Conservation (phyloP, 2,113 vertebrate species). For the Thalassarche chlororhynchos region DNA sequence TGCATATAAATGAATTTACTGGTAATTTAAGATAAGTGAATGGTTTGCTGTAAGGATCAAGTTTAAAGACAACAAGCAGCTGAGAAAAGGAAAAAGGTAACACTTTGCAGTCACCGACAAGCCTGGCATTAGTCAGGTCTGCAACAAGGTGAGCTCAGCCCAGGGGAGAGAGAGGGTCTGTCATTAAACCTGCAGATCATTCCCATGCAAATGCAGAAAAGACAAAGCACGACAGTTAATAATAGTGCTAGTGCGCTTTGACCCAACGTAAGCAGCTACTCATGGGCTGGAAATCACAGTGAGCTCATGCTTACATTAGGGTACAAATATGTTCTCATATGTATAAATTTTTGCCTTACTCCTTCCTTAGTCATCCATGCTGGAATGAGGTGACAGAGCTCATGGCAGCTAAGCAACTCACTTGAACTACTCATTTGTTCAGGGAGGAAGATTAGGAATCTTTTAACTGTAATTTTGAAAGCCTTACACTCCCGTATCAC, state of each 20-base stretch:
- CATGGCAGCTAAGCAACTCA: neutral
- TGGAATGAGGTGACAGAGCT: neutral
- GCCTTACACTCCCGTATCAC: neutral
- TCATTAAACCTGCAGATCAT: neutral
- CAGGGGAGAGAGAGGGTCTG: neutral
- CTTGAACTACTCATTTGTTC: neutral
- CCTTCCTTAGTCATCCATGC: neutral
- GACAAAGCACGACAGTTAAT: neutral
- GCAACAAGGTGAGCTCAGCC: neutral
- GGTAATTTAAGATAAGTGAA: neutral
- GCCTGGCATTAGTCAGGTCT: neutral
- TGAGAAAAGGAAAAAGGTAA: neutral
- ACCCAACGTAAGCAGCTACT: rapidly evolving
- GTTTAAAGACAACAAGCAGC: neutral
- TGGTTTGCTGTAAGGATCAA: neutral
- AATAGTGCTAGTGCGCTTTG: neutral
- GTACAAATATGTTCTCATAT: neutral
- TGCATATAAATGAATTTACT: neutral
- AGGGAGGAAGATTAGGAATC: neutral
- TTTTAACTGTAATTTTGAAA: neutral
- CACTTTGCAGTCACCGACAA: neutral
- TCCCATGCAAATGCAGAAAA: neutral
- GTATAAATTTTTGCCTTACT: neutral
- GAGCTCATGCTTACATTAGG: neutral
- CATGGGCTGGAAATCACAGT: neutral